Evolutionary conservation across 1,140 invertebrate species (phyloP), one percentile per base, ranked within the genome.

Genomic region (Polypedilum vanderplanki): DNA sequence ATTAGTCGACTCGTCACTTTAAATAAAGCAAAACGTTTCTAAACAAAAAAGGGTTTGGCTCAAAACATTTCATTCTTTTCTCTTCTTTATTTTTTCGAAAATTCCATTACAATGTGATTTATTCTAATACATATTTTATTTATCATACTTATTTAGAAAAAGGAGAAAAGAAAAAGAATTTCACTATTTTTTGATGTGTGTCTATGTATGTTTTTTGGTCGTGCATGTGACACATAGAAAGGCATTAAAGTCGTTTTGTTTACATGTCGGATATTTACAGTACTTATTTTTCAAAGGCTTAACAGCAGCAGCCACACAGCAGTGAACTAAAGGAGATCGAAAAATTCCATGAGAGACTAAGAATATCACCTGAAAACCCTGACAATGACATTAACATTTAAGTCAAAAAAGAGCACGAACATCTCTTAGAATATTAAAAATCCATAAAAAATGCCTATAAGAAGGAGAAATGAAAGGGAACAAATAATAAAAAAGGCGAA

Each of bases 351-450:
- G n/a, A 15, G 12, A n/a, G 46, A 15, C 46, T n/a, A 57, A 1
- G 46, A 15, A 15, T 46, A 57, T 57, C 46, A 57, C 46, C 65
- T 20, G 65, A 70, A 67, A 70, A 70, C 65, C 65, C 65, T 70
- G 65, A 70, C 65, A 70, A 70, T 70, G 65, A 70, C 65, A 70
- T 70, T 70, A 70, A 70, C 17, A 70, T 22, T 70, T 70, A 70
- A 70, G 9, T 33, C 9, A 18, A 70, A 70, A 70, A 70, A 70
- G 65, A 70, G 65, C 65, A 70, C 65, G 65, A 70, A 70, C 65
- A 10, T n/a, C 65, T 70, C n/a, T 18, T 18, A 18, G 20, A 70
- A 70, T 70, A 70, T 70, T 70, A 70, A 70, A 70, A 70, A 70
- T 8, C 65, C 65, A 70, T 70, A 70, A 70, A 70, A 70, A 22